Base-by-base conservation (phyloP, 2,888 invertebrate genomes). In the Cephus rjabovi region DNA sequence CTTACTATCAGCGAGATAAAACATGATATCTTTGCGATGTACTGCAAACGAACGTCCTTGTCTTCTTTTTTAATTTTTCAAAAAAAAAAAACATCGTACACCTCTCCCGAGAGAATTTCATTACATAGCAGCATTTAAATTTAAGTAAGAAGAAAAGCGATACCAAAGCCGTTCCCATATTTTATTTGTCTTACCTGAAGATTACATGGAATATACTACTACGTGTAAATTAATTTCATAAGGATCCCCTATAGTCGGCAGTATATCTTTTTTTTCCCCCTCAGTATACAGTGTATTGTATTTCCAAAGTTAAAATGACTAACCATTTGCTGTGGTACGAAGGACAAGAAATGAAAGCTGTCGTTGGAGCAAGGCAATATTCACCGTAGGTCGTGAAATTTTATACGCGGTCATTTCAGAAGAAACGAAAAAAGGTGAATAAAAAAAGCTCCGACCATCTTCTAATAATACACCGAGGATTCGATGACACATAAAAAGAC, bases 341-440 rank as follows among this genome's bases (percentile, higher is more conserved):
- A 56, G 9, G 23, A 56, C 23, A 56, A 56, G 15, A 56, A 56
- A 23, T 23, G 2, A 56, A 56, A 40, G 15, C 40, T 40, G 1
- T 40, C 40, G 40, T 15, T 15, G 40, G 6, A 15, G 15, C 40
- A 6, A 40, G 15, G 15, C 40, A 40, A 40, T 40, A 40, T 15
- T 40, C 40, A 4, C 15, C 15, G 40, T 40, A 40, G 75, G 56
- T 30, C 77, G 40, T 77, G 12, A 75, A 77, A 77, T 75, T 74
- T 75, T 75, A 77, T 35, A 56, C 23, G 56, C 1, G 23, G 9
- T 15, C 23, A 23, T 56, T 56, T 56, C 56, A 1, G 23, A 6
- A 56, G 9, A 56, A 23, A 56, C 56, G 56, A 56, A 56, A 56
- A 23, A 56, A 56, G 9, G 56, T 56, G 23, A 56, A 40, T 40